Evolutionary conservation across 2,797 vertebrate species (phyloP).

Genomic region (Gorsachius magnificus): DNA sequence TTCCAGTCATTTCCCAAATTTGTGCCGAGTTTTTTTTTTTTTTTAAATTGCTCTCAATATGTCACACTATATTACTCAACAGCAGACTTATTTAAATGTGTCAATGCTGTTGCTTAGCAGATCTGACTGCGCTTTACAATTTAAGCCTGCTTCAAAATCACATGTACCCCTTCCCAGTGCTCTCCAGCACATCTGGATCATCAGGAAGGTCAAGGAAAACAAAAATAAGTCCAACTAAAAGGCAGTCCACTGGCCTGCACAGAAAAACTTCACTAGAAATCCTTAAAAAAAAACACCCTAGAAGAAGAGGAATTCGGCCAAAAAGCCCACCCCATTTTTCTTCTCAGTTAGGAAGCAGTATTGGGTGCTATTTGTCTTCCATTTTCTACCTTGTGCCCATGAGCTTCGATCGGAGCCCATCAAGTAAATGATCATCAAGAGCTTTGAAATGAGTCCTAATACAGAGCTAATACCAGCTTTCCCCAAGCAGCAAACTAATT

Average conservation of each 20-base stretch:
- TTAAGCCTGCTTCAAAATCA: slow-evolving; percentile 1
- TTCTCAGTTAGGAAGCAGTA: neutral
- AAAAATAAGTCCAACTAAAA: neutral
- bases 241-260: neutral
- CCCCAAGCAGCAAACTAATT: slow-evolving; percentile 39
- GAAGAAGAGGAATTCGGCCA: neutral
- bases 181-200: neutral
- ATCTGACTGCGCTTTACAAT: slow-evolving; percentile 16
- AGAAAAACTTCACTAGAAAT: neutral
- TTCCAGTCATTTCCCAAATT: slow-evolving; percentile 45
- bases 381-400: neutral
- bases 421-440: slow-evolving; percentile 31
- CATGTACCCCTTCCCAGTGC: neutral
- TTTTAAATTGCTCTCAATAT: slow-evolving; percentile 64
- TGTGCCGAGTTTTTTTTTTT: neutral
- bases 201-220: neutral
- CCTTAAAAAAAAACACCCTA: neutral
- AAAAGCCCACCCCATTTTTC: neutral
- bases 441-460: neutral
- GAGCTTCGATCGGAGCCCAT: slow-evolving; percentile 8
- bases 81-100: slow-evolving; percentile 53
- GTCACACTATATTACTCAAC: slow-evolving; percentile 61
- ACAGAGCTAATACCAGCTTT: neutral
- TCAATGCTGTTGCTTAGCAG: slow-evolving; percentile 63
- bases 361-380: neutral